Percentiles rank a stretch among this genome's conserved stretches.
Evolutionary conservation across 2,888 invertebrate genomes (phyloP).

Genomic region (Sesia bembeciformis): DNA sequence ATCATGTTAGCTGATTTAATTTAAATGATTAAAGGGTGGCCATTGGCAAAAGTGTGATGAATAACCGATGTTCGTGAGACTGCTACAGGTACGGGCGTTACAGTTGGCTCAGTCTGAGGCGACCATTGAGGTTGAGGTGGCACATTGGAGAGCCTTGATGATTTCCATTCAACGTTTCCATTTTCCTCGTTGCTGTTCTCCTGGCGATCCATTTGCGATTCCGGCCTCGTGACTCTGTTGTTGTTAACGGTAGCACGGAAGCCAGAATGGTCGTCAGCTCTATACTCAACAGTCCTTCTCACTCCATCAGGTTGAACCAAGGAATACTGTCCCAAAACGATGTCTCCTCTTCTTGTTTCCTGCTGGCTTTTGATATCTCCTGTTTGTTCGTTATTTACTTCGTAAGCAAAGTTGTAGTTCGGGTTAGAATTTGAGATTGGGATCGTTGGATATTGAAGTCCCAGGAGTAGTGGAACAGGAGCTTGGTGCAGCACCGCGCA

Average conservation of each 20-base stretch:
- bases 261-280: conserved; percentile 66
- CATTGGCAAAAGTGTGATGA: conserved; percentile 32
- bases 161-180: neutral
- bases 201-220: conserved; percentile 8
- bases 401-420: conserved; percentile 71
- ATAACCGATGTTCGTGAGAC: conserved; percentile 42
- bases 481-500: conserved; percentile 48
- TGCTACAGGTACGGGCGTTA: conserved; percentile 28
- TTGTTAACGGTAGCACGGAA: conserved; percentile 71
- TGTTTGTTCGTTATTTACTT: conserved; percentile 67
- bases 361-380: conserved; percentile 72
- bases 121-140: conserved; percentile 9
- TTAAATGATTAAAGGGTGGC: conserved; percentile 23
- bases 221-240: conserved; percentile 15
- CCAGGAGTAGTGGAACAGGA: conserved; percentile 17
- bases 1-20: conserved; percentile 14
- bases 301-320: conserved; percentile 71
- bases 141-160: neutral
- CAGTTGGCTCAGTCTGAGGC: conserved; percentile 21
- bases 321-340: conserved; percentile 70
- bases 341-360: conserved; percentile 64
- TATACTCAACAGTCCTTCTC: conserved; percentile 70
- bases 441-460: conserved; percentile 4
- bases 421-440: conserved; percentile 24
- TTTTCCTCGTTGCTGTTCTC: conserved; percentile 4